A percentile compares a stretch with the other conserved stretches of the same genome.
phyloP scores from a whole-genome alignment of 2,113 vertebrate species.

The Anthoscopus minutus region DNA sequence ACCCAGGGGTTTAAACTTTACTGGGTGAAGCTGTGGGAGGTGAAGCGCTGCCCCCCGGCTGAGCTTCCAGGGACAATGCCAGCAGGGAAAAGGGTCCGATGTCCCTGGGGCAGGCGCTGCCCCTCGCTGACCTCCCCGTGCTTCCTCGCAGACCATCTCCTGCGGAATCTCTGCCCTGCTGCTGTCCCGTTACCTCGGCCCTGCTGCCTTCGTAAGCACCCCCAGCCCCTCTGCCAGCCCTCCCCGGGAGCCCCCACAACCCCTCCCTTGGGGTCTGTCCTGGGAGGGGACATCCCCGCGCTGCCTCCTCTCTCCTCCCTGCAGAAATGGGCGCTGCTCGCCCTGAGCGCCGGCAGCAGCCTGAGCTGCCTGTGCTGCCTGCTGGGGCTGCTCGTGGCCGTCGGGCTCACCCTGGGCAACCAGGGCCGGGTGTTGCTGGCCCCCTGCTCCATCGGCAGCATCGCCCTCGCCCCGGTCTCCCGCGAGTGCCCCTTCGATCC shows the following conservation, averaged over 20 bases:
- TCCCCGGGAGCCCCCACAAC: accelerated
- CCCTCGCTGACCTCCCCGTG: background rate
- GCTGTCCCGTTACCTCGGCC: slow-evolving; percentile 76
- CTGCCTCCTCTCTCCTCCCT: background rate
- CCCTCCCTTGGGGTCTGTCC: accelerated
- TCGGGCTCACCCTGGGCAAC: slow-evolving; percentile 73
- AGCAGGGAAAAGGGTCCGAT: accelerated
- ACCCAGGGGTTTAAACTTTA: accelerated
- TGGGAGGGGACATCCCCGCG: accelerated
- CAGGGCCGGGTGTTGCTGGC: slow-evolving; percentile 76
- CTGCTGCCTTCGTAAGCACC: slow-evolving; percentile 67
- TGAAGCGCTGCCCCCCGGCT: background rate
- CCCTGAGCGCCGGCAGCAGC: slow-evolving; percentile 66
- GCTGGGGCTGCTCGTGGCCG: slow-evolving; percentile 71
- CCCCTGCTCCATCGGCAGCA: slow-evolving; percentile 67
- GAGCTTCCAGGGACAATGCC: background rate
- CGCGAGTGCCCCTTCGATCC: slow-evolving; percentile 87
- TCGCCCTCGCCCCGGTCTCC: slow-evolving; percentile 60
- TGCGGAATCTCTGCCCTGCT: slow-evolving; percentile 76
- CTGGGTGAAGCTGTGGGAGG: background rate
- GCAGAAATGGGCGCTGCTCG: slow-evolving; percentile 78
- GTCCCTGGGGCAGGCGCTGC: accelerated
- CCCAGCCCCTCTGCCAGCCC: background rate
- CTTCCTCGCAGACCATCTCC: slow-evolving; percentile 54
- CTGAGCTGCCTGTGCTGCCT: slow-evolving; percentile 75